Base-by-base conservation (phyloP, 2,113 vertebrate genomes). In the Megaptera novaeangliae region DNA sequence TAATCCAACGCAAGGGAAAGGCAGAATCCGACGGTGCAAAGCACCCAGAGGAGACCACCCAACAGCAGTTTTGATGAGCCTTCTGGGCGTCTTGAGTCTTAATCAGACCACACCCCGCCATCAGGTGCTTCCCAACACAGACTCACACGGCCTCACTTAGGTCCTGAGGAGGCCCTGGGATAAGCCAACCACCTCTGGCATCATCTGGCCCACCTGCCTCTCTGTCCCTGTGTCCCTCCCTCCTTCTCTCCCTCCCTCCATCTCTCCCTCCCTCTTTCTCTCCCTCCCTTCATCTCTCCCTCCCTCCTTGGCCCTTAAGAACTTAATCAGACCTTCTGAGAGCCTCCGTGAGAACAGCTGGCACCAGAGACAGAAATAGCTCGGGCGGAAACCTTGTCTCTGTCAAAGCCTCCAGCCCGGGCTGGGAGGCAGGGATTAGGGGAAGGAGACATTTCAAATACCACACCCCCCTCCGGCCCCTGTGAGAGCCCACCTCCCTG, bases 291-390 rank as follows among this genome's bases (percentile, higher is more conserved):
- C 81, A 0, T 49, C 25, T 14, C 34, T 2, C 69, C 59, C 49
- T 55, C 74, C 84, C 41, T 69, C 41, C 92, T 25, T 34, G 74
- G 72, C 49, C 55, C 85, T 85, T 97, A 96, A 97, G 97, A 95
- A 80, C 96, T 88, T 97, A 97, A 95, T 97, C 87, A 49, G 94
- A 55, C 82, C 68, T 49, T 25, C 31, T 12, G 14, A 64, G 78
- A 78, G 89, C 64, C 27, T 80, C 46, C 57, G 11, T 66, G 71
- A 31, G n/a, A 84, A 25, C 80, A 89, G 84, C 91, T 94, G 94
- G 90, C 91, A 77, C 27, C 63, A 20, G 52, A 75, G 93, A 89
- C 82, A 92, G 83, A 94, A 96, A 93, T 77, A 97, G 91, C 85
- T 63, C 14, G 5, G 1, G 23, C 44, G 77, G 52, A 90, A 92